Percentiles rank a stretch among this genome's conserved stretches.
phyloP scores from a whole-genome alignment of 2,888 invertebrate species.

The Thecophora atra region DNA sequence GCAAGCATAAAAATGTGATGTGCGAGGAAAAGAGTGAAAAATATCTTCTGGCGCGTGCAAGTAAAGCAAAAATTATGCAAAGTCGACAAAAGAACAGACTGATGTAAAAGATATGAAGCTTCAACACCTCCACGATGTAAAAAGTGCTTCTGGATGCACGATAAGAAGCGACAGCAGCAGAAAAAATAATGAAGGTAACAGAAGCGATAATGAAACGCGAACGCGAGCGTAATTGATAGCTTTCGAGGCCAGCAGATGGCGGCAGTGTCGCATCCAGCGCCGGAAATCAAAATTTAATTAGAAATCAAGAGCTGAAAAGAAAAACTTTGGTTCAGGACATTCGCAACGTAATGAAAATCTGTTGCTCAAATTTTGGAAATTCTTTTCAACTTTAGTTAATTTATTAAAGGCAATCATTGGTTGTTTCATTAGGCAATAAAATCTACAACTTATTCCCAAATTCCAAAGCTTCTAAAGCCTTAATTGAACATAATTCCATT shows the following conservation, averaged over 20 bases:
- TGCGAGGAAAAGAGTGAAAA: conserved; percentile 23
- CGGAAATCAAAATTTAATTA: conserved; percentile 24
- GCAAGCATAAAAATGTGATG: conserved; percentile 7
- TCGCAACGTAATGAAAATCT: too few relatives aligned
- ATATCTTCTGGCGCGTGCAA: conserved; percentile 17
- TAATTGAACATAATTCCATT: too few relatives aligned
- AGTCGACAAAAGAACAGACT: background rate
- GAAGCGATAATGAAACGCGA: conserved; percentile 6
- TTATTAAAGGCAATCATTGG: too few relatives aligned
- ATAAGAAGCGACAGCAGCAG: background rate
- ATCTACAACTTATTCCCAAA: too few relatives aligned
- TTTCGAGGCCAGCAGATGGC: background rate
- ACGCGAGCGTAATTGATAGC: conserved; percentile 31
- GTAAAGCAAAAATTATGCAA: conserved; percentile 9
- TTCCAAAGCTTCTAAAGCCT: too few relatives aligned
- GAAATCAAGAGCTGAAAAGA: background rate
- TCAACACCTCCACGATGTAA: background rate
- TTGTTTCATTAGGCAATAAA: too few relatives aligned
- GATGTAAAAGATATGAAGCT: background rate
- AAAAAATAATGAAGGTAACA: background rate
- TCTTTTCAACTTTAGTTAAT: too few relatives aligned
- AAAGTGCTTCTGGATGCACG: background rate
- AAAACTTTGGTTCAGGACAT: too few relatives aligned
- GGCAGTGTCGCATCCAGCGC: background rate
- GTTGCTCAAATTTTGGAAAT: too few relatives aligned